Percentiles rank a stretch among this genome's conserved stretches.
phyloP scores from a whole-genome alignment of 2,113 vertebrate genomes.

The Microtus ochrogaster region DNA sequence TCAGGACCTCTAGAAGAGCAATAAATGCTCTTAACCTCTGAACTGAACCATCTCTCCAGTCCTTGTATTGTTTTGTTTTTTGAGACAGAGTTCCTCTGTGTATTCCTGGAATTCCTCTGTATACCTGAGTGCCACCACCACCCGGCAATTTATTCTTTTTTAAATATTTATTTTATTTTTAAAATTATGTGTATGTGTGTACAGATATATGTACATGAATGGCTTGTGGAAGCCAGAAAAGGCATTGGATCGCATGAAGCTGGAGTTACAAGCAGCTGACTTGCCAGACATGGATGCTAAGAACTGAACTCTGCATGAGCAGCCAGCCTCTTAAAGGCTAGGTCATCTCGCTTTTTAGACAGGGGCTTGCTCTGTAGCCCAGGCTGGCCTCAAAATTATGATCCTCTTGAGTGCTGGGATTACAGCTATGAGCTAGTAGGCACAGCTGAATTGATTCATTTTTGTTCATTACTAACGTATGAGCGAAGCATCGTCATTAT shows the following conservation, averaged over 20 bases:
- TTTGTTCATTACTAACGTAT: not conserved
- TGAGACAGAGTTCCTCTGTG: not conserved
- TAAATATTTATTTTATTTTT: not conserved
- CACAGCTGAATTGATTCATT: not conserved
- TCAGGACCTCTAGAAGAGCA: not conserved
- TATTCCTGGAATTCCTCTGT: not conserved
- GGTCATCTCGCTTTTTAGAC: too few species aligned
- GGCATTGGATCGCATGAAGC: not conserved
- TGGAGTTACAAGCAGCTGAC: not conserved
- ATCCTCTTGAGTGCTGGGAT: not conserved
- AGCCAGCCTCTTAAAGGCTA: not conserved
- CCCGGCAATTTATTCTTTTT: not conserved
- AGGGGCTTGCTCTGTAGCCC: not conserved
- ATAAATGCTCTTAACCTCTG: not conserved
- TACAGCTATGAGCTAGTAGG: too few species aligned
- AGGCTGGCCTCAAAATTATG: not conserved
- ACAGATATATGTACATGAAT: not conserved
- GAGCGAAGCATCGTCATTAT: not conserved
- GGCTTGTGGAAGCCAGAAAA: not conserved
- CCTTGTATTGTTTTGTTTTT: not conserved
- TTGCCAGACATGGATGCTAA: not conserved
- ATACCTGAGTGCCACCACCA: not conserved
- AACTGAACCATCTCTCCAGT: not conserved
- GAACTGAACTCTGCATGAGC: not conserved
- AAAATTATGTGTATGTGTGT: not conserved